Evolutionary conservation across 2,888 invertebrate species (phyloP).

Genomic region (Sarcophaga variegata): DNA sequence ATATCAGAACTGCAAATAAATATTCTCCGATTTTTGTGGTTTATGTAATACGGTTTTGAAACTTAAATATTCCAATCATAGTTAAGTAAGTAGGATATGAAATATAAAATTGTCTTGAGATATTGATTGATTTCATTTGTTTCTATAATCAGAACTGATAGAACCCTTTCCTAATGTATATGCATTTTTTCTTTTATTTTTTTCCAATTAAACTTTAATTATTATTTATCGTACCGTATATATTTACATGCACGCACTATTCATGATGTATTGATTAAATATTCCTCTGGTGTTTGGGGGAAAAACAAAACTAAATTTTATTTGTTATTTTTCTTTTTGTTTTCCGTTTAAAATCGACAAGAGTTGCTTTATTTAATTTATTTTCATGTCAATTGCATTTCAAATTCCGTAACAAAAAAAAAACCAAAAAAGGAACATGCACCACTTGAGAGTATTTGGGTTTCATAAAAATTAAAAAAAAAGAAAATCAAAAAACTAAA

Average conservation of each 20-base stretch:
- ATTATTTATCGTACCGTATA: background rate
- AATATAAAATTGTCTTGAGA: background rate
- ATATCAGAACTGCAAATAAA: background rate
- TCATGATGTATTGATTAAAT: slow-evolving; percentile 7
- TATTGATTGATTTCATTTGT: background rate
- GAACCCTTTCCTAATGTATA: too few relatives aligned
- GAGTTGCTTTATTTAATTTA: background rate
- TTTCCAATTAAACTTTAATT: too few relatives aligned
- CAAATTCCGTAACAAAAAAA: background rate
- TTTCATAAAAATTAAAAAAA: background rate
- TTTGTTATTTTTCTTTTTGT: too few relatives aligned
- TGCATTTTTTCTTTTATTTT: too few relatives aligned
- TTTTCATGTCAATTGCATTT: slow-evolving; percentile 20
- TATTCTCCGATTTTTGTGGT: too few relatives aligned
- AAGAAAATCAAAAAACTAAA: background rate
- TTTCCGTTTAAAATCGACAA: too few relatives aligned
- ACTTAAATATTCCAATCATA: too few relatives aligned
- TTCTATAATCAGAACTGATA: background rate
- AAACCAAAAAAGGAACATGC: too few relatives aligned
- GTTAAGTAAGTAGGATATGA: background rate
- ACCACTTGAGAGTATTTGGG: background rate
- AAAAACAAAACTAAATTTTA: too few relatives aligned
- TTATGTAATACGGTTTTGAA: too few relatives aligned
- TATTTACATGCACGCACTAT: background rate
- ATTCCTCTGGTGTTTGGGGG: background rate